phyloP scores from a whole-genome alignment of 92 coral and sea anemone genomes.

The Nematostella vectensis region DNA sequence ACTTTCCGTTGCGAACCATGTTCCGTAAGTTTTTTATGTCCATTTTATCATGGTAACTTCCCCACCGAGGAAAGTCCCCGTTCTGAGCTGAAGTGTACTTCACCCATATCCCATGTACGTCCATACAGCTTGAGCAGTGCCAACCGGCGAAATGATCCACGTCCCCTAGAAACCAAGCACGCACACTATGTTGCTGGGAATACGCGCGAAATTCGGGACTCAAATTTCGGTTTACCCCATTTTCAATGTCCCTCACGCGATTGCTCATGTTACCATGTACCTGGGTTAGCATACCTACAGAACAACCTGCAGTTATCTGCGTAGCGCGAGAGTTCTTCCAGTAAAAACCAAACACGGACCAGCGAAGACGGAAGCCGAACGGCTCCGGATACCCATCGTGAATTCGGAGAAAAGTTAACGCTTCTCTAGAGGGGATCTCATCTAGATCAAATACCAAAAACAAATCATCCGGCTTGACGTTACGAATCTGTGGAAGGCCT shows the following conservation, averaged over 20 bases:
- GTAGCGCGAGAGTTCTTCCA: conserved; percentile 1
- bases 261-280: neutral
- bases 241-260: neutral
- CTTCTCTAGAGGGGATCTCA: conserved; percentile 6
- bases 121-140: conserved; percentile 17
- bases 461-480: conserved; percentile 1
- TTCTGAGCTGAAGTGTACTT: conserved; percentile 11
- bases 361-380: conserved; percentile 5
- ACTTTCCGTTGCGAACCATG: conserved; percentile 1
- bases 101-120: neutral
- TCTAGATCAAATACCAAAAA: conserved; percentile 13
- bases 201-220: neutral
- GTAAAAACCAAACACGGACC: conserved; percentile 7
- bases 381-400: conserved; percentile 19
- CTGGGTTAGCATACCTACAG: conserved; percentile 1
- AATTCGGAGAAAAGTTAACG: conserved; percentile 3
- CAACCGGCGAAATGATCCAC: conserved; percentile 6
- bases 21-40: neutral
- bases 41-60: conserved; percentile 10
- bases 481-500: conserved; percentile 4
- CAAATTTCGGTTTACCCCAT: neutral
- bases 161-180: conserved; percentile 2
- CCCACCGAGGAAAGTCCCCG: conserved; percentile 14
- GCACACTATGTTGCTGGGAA: neutral
- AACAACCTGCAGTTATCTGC: conserved; percentile 3